These are phyloP conservation scores for Oncorhynchus masou DNA, from an alignment of 2,113 vertebrate species.

Conservation along the genomic window DNA sequence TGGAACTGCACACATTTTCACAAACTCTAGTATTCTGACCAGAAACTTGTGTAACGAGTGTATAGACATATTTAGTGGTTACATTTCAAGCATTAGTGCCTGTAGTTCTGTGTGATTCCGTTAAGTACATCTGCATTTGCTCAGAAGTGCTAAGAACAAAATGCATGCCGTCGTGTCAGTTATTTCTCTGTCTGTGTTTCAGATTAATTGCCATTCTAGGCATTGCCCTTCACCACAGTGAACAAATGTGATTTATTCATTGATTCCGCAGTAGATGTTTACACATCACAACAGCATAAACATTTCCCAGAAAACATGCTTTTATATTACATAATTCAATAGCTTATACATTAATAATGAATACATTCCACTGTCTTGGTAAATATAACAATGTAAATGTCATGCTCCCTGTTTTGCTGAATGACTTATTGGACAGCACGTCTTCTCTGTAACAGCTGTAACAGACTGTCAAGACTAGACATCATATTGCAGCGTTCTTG, in stretches of 20 bases:
- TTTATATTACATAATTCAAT: slow-evolving; percentile 64
- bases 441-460: neutral
- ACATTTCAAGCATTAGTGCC: slow-evolving; percentile 10
- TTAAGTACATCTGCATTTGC: slow-evolving; percentile 12
- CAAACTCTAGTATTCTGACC: slow-evolving; percentile 14
- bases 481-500: neutral
- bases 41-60: slow-evolving; percentile 15
- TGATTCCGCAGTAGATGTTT: slow-evolving; percentile 50
- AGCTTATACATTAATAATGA: slow-evolving; percentile 63
- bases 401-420: slow-evolving; percentile 45
- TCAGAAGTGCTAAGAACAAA: slow-evolving; percentile 3
- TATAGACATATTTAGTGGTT: slow-evolving; percentile 25
- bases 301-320: slow-evolving; percentile 43
- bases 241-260: slow-evolving; percentile 62
- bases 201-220: slow-evolving; percentile 32
- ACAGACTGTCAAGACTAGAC: neutral
- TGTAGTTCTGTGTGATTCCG: slow-evolving; percentile 11
- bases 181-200: slow-evolving; percentile 15
- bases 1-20: slow-evolving; percentile 9
- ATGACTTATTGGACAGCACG: slow-evolving; percentile 37
- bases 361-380: slow-evolving; percentile 47
- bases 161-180: slow-evolving; percentile 15
- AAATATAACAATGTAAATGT: slow-evolving; percentile 65
- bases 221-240: slow-evolving; percentile 27
- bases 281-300: slow-evolving; percentile 43